Evolutionary conservation across 1,140 invertebrate species (phyloP), one percentile per base, ranked within the genome.

Genomic region (Euura lappo): DNA sequence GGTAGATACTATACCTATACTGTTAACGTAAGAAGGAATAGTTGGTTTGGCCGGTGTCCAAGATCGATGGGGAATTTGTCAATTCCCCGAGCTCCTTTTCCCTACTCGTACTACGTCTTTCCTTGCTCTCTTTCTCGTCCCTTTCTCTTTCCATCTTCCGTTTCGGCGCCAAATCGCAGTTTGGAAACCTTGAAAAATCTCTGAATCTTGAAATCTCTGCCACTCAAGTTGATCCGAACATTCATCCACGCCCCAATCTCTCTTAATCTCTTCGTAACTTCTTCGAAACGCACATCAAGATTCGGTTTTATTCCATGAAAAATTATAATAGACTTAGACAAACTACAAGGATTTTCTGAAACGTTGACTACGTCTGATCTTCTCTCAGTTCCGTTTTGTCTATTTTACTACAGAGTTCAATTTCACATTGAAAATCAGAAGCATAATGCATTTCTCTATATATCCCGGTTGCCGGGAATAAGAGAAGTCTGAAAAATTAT

Each of bases 1-100:
- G 8, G 13, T n/a, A 60, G 51, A 60, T 28, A 28, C 28, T 28
- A 28, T 28, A 28, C 28, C 28, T 28, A 28, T 28, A 28, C 28
- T 28, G 0, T 28, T 28, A 28, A 28, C 28, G 8, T 60, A 60
- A 60, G 51, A 60, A 60, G 51, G 51, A 60, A 60, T 60, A 60
- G 51, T 60, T 60, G 51, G 51, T 60, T 60, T 60, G 51, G 51
- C 51, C 13, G 51, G 51, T 60, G 51, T 60, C 51, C 51, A 60
- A 60, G 51, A 60, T 60, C 51, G 51, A 60, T 60, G 51, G 51
- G 51, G 51, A 60, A 60, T 60, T 60, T 60, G 51, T 60, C 51
- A 60, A 60, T 60, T 60, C 51, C 3, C 51, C 13, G 51, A 60
- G 51, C 51, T 60, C 51, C 51, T 60, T 60, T 51, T 60, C 51